These are phyloP conservation scores for Atherinomorus stipes DNA, from an alignment of 2,113 vertebrate species.

Conservation along the genomic window DNA sequence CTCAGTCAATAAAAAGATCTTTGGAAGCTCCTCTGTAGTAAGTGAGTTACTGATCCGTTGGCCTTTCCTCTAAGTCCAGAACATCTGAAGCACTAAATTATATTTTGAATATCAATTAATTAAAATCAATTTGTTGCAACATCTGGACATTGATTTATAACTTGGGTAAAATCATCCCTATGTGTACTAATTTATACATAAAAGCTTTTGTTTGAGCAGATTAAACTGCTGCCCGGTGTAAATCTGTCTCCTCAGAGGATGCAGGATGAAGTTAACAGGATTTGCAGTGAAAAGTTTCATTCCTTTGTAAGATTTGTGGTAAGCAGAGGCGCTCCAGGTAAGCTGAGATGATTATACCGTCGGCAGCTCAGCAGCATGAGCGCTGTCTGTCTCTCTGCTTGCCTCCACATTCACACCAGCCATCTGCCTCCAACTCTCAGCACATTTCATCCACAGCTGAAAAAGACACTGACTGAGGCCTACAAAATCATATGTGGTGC, in stretches of 20 bases:
- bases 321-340: slow-evolving; percentile 35
- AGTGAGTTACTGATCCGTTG: no score
- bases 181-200: neutral
- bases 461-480: no score
- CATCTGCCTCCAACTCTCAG: neutral
- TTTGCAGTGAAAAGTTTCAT: slow-evolving; percentile 18
- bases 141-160: neutral
- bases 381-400: slow-evolving; percentile 12
- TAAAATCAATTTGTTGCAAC: no score
- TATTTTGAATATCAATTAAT: no score
- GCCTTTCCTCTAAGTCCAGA: no score
- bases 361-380: slow-evolving; percentile 23
- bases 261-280: slow-evolving; percentile 8
- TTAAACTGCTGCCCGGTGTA: neutral
- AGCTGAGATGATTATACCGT: slow-evolving; percentile 39
- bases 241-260: neutral
- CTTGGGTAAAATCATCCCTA: neutral
- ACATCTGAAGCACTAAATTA: no score
- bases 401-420: neutral
- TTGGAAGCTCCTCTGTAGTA: no score
- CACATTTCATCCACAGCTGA: no score
- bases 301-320: slow-evolving; percentile 16
- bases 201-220: neutral
- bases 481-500: no score
- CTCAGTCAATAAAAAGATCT: no score